Percentiles rank a stretch among this genome's conserved stretches.
Evolutionary conservation across 2,888 invertebrate genomes (phyloP).

Genomic region (Beris chalybata): DNA sequence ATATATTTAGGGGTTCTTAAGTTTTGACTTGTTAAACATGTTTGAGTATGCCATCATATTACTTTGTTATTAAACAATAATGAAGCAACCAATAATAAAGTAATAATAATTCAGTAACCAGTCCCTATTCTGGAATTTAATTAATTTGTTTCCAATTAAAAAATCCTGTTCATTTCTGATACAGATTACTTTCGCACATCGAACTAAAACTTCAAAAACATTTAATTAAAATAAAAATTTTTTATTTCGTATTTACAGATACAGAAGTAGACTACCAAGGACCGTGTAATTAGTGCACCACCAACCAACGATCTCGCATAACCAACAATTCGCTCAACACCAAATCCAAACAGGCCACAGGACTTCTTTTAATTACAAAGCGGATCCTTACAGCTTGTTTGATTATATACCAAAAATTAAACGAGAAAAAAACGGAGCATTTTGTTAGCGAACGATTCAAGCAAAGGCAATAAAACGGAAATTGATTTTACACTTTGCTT

Average conservation of each 20-base stretch:
- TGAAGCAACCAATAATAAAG: no score
- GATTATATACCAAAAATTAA: conserved; percentile 23
- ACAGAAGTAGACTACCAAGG: conserved; percentile 34
- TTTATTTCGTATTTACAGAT: conserved; percentile 26
- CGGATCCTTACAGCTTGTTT: conserved; percentile 25
- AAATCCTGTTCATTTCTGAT: no score
- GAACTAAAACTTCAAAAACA: no score
- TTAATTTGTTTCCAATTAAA: no score
- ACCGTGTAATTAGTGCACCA: conserved; percentile 30
- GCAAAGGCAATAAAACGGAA: conserved; percentile 35
- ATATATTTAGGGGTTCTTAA: no score
- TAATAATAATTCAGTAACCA: no score
- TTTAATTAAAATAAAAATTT: no score
- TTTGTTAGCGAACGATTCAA: conserved; percentile 19
- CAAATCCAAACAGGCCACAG: conserved; percentile 29
- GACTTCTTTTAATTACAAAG: conserved; percentile 25
- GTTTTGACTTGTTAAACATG: no score
- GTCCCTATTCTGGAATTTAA: no score
- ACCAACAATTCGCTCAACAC: conserved; percentile 28
- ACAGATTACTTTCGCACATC: no score
- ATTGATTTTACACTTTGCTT: conserved; percentile 35
- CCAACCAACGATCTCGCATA: conserved; percentile 19
- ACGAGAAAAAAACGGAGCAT: conserved; percentile 5
- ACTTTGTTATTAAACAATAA: no score
- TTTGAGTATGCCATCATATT: no score